These are phyloP conservation scores for Aplysina aerophoba DNA, from an alignment of 37 sponge, comb jelly and placozoan genomes.

Conservation along the genomic window DNA sequence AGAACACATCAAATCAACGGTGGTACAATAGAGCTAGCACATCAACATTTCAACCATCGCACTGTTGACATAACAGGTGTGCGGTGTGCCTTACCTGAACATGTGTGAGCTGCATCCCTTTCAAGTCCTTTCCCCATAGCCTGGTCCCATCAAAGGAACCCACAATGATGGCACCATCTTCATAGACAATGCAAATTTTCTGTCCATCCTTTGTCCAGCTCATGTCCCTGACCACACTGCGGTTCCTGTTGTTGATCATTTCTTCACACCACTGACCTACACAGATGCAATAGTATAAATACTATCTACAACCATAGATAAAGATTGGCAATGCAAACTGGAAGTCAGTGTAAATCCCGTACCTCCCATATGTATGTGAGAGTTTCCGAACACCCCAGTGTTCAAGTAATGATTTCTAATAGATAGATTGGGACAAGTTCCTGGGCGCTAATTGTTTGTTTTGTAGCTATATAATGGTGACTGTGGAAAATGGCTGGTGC, in stretches of 20 bases:
- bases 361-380: constrained; percentile 1
- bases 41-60: too few relatives aligned
- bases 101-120: constrained; percentile 67
- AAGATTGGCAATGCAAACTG: constrained; percentile 4
- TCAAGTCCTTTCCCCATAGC: constrained; percentile 95
- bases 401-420: not conserved
- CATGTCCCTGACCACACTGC: constrained; percentile 90
- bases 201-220: constrained; percentile 90
- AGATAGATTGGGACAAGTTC: not conserved
- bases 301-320: not conserved
- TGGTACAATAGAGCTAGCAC: too few relatives aligned
- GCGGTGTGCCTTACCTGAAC: constrained; percentile 58
- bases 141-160: constrained; percentile 94
- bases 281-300: not conserved
- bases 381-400: not conserved
- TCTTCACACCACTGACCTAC: constrained; percentile 90
- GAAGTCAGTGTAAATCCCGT: not conserved
- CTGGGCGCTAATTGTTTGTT: too few relatives aligned
- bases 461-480: too few relatives aligned
- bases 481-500: too few relatives aligned
- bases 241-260: constrained; percentile 97
- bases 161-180: constrained; percentile 96
- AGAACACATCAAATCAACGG: too few relatives aligned
- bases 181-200: constrained; percentile 95
- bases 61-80: not conserved